Base-by-base conservation (phyloP, 2,888 invertebrate species). In the Cloeon dipterum region DNA sequence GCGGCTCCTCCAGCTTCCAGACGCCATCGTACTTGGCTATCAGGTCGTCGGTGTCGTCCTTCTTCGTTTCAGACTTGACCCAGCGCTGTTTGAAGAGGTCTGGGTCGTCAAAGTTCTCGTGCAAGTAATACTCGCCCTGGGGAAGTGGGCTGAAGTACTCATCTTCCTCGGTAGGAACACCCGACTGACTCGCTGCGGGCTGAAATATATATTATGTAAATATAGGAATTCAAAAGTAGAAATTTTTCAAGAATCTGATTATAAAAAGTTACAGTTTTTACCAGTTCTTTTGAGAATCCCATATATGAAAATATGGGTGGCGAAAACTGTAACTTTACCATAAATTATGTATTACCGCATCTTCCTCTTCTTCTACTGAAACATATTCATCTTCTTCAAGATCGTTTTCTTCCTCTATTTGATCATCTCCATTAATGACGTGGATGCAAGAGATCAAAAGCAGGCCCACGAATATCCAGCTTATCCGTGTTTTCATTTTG, bases 1-100 rank as follows among this genome's bases (percentile, higher is more conserved):
- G 62, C 1, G 91, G 77, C 26, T 72, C 56, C 55, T 86, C 88
- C 4, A 88, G 58, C 47, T 65, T 58, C 66, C 74, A 75, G 46
- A 61, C 52, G 50, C 93, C 96, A 60, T 94, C 88, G 58, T 94
- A 96, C 61, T 93, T 91, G 10, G 91, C 79, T 41, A 93, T 79
- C 43, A 77, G 75, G 42, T 88, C 89, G 46, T 89, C 85, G 17
- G 65, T 62, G 35, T 58, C 66, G 45, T 88, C 85, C 55, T 94
- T 94, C 54, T 85, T 89, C 2, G 94, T 86, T 52, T 81, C 68
- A 0, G 94, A 94, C 44, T 71, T 65, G 1, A 82, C 61, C 94
- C 96, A 96, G 35, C 65, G 68, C 48, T 73, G 73, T 35, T 70
- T 68, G 46, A 86, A 83, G 13, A 62, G 61, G 8, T 64, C 63